Evolutionary conservation across 2,888 invertebrate species (phyloP).

Genomic region (Archips crataeganus): DNA sequence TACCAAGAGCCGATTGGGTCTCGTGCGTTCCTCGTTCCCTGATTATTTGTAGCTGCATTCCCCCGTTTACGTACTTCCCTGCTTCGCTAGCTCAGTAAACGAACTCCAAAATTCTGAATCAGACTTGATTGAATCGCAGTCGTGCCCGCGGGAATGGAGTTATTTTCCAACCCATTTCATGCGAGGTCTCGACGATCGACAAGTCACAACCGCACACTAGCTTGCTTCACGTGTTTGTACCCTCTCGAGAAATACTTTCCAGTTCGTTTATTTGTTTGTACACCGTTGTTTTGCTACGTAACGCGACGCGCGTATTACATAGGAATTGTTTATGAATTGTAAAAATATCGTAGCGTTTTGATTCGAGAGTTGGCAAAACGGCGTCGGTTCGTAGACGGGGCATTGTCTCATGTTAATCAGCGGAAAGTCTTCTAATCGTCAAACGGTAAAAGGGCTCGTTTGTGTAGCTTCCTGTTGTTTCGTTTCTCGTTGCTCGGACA

Average conservation of each 20-base stretch:
- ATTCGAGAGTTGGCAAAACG: conserved; percentile 6
- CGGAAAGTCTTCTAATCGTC: conserved; percentile 53
- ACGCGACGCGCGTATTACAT: conserved; percentile 58
- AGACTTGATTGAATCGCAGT: conserved; percentile 82
- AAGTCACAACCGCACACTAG: conserved; percentile 61
- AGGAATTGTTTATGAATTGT: conserved; percentile 61
- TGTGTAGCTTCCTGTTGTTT: conserved; percentile 73
- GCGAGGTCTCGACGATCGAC: conserved; percentile 60
- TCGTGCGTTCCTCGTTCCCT: conserved; percentile 44
- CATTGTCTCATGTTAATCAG: conserved; percentile 50
- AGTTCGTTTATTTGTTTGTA: conserved; percentile 81
- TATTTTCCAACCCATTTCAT: conserved; percentile 84
- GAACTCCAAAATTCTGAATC: conserved; percentile 83
- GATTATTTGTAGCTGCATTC: conserved; percentile 57
- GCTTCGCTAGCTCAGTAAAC: conserved; percentile 68
- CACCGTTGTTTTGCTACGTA: conserved; percentile 68
- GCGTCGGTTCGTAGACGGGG: not conserved
- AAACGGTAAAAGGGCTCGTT: conserved; percentile 69
- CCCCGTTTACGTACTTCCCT: conserved; percentile 60
- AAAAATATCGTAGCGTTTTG: conserved; percentile 49
- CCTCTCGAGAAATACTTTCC: conserved; percentile 79
- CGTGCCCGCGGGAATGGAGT: conserved; percentile 79
- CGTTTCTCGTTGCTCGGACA: conserved; percentile 75
- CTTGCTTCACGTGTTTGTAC: conserved; percentile 69
- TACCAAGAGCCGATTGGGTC: conserved; percentile 39